phyloP scores from a whole-genome alignment of 2,113 vertebrate genomes.

The Lepisosteus osseus region DNA sequence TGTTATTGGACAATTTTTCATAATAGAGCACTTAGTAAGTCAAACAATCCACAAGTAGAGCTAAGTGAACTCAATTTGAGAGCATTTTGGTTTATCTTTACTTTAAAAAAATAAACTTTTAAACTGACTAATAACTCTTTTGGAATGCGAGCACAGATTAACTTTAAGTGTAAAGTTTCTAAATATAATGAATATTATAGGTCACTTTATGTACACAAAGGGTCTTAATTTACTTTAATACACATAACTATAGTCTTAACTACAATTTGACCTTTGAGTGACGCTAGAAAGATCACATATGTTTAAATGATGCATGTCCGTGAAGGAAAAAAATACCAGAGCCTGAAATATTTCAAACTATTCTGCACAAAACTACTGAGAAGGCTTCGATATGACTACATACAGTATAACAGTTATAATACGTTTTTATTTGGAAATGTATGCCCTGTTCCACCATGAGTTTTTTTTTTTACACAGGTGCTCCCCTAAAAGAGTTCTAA shows the following conservation, averaged over 20 bases:
- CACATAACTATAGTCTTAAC: conserved; percentile 51
- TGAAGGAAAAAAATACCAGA: conserved; percentile 16
- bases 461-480: too few species aligned
- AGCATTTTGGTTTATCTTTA: conserved; percentile 85
- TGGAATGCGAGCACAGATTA: conserved; percentile 78
- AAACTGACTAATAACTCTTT: conserved; percentile 86
- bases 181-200: conserved; percentile 65
- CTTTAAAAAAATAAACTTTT: conserved; percentile 86
- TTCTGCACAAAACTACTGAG: background rate
- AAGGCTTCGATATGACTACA: background rate
- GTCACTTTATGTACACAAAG: conserved; percentile 52
- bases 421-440: too few species aligned
- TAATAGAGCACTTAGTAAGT: conserved; percentile 75
- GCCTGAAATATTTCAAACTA: background rate
- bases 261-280: conserved; percentile 41
- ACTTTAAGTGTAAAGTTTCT: conserved; percentile 54
- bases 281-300: conserved; percentile 38
- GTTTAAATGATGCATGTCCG: conserved; percentile 35
- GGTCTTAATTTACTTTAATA: conserved; percentile 53
- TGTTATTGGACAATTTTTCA: conserved; percentile 86
- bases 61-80: conserved; percentile 60
- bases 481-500: too few species aligned
- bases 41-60: conserved; percentile 81
- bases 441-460: too few species aligned
- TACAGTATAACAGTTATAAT: background rate